phyloP scores from a whole-genome alignment of 2,797 vertebrate genomes.

The Gila robusta region DNA sequence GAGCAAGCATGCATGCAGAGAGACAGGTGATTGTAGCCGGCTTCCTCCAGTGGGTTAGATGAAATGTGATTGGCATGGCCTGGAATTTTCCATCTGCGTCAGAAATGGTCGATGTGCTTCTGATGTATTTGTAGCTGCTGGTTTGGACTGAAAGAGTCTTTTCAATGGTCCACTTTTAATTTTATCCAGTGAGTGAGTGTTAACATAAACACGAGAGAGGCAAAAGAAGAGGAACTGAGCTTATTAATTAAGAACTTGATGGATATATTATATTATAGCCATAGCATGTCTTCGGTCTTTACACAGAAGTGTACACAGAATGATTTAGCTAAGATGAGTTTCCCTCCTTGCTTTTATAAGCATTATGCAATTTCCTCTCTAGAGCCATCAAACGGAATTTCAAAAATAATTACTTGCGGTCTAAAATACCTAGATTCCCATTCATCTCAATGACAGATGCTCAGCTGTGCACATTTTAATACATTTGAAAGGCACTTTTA shows the following conservation, averaged over 20 bases:
- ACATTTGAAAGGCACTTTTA: background rate
- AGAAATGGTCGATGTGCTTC: constrained; percentile 13
- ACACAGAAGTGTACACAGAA: background rate
- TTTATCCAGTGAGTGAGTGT: background rate
- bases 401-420: background rate
- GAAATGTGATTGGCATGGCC: constrained; percentile 34
- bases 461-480: background rate
- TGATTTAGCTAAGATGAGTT: background rate
- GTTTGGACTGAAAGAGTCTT: background rate
- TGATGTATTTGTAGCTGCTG: background rate
- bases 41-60: constrained; percentile 29
- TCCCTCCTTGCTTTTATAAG: background rate
- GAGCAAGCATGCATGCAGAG: background rate
- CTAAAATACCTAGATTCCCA: background rate
- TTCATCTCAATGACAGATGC: background rate
- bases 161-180: background rate
- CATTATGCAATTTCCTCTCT: background rate
- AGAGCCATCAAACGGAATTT: background rate
- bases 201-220: background rate
- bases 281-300: background rate
- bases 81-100: constrained; percentile 27
- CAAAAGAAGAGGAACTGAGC: background rate
- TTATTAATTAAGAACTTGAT: background rate
- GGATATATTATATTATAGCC: background rate
- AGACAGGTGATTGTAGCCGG: constrained; percentile 27